Evolutionary conservation across 2,888 invertebrate genomes (phyloP).

Genomic region (Drosophila longiperda): DNA sequence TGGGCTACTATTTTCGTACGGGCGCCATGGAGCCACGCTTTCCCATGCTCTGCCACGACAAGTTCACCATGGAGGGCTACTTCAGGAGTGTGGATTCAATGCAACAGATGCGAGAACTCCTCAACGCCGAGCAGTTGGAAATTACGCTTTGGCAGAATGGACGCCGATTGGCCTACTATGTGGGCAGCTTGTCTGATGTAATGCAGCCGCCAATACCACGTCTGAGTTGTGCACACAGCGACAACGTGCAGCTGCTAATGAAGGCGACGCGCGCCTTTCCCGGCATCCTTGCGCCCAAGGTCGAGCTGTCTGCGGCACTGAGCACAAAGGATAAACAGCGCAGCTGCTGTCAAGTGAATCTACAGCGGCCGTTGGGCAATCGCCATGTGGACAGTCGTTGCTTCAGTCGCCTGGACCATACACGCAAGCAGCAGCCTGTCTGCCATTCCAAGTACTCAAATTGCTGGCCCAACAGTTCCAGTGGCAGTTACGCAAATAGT

Average conservation of each 20-base stretch:
- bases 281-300: constrained; percentile 83
- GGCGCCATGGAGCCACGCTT: constrained; percentile 83
- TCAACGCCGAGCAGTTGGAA: constrained; percentile 80
- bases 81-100: constrained; percentile 76
- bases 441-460: constrained; percentile 74
- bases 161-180: constrained; percentile 82
- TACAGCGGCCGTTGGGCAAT: constrained; percentile 29
- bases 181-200: constrained; percentile 80
- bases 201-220: constrained; percentile 73
- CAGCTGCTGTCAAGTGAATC: constrained; percentile 23
- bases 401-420: constrained; percentile 42
- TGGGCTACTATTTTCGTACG: constrained; percentile 84
- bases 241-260: constrained; percentile 82
- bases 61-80: constrained; percentile 83
- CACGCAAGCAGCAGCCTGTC: constrained; percentile 78
- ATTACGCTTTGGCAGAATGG: constrained; percentile 84
- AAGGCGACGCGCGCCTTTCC: constrained; percentile 83
- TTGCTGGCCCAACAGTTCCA: constrained; percentile 32
- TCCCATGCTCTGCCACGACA: constrained; percentile 83
- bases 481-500: constrained; percentile 9
- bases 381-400: constrained; percentile 42
- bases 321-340: constrained; percentile 56
- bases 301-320: constrained; percentile 80
- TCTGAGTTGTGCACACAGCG: constrained; percentile 76
- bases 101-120: constrained; percentile 71